Base-by-base conservation (phyloP, 1,140 invertebrate genomes). In the Cotesia vestalis region DNA sequence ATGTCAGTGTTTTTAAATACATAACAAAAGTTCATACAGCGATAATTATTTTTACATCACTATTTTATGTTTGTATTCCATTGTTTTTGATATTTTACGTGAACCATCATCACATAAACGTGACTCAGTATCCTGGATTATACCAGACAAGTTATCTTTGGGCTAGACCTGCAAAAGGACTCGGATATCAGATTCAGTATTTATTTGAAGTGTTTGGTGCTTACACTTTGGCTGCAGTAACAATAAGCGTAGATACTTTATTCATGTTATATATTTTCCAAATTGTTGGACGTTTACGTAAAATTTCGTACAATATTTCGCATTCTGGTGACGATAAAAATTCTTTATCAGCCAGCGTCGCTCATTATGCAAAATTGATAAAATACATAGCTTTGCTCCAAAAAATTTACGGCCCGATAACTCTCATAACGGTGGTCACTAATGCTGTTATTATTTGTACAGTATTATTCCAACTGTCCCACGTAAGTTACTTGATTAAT, bases 381-480 rank as follows among this genome's bases (percentile, higher is more conserved):
- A 35, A 60, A 46, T 73, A 67, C 59, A 60, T 67, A 8, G 67
- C 57, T 20, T 60, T 60, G n/a, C 52, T 73, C 34, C 34, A 73
- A 38, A 69, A 66, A 69, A 70, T 69, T 53, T 73, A 69, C 59
- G 72, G 72, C 9, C 72, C 72, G 11, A 69, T 69, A 27, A 57
- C 66, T 17, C 12, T 73, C 2, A 40, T 53, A 11, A 59, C 40
- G 0, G 64, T 70, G 52, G 46, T 20, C 2, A 60, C 61, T n/a
- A 73, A 66, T 59, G 67, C 72, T 20, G 17, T 73, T 14, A 64
- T 66, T 34, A 20, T 73, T 14, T 73, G 72, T 66, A 20, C 67
- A 14, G 38, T 64, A 12, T 75, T 80, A 27, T 82, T 78, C 61
- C 79, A 82, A 63, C 55, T 72, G 0, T 59, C 76, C 4, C 73